Conservation (phyloP, 2,113 vertebrate species). For the Probosciger aterrimus region DNA sequence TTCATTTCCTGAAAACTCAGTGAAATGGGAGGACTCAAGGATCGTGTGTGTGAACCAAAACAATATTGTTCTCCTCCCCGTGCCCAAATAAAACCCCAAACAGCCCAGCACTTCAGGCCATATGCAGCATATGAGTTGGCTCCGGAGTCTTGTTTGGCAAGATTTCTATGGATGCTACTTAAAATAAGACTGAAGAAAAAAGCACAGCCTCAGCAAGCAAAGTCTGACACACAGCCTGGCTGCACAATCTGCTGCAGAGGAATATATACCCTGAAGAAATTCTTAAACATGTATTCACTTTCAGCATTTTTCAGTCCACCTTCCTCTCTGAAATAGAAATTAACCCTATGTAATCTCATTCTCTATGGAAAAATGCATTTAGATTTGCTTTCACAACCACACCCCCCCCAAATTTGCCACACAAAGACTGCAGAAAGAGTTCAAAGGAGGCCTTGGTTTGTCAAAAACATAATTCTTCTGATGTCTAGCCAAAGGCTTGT, state of each 20-base stretch:
- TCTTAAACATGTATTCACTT: not conserved
- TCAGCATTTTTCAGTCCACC: not conserved
- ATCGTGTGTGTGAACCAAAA: not conserved
- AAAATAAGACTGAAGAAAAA: not conserved
- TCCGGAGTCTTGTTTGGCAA: not conserved
- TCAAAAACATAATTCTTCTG: not conserved
- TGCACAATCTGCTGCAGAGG: not conserved
- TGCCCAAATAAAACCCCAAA: not conserved
- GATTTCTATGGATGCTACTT: not conserved
- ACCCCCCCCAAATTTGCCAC: rapidly evolving
- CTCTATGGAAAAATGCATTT: not conserved
- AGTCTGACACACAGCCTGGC: not conserved
- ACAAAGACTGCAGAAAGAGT: not conserved
- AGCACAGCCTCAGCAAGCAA: not conserved
- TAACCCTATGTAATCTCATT: rapidly evolving
- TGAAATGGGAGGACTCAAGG: not conserved
- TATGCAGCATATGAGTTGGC: not conserved
- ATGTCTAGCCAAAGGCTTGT: not conserved
- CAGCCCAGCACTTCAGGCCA: not conserved
- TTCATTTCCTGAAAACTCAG: not conserved
- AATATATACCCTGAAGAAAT: not conserved
- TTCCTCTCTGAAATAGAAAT: not conserved
- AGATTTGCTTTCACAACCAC: not conserved
- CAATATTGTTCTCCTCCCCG: not conserved
- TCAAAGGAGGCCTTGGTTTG: not conserved